A percentile compares a stretch with the other conserved stretches of the same genome.
phyloP scores from a whole-genome alignment of 2,888 invertebrate species.

The Leptodirus hochenwartii region DNA sequence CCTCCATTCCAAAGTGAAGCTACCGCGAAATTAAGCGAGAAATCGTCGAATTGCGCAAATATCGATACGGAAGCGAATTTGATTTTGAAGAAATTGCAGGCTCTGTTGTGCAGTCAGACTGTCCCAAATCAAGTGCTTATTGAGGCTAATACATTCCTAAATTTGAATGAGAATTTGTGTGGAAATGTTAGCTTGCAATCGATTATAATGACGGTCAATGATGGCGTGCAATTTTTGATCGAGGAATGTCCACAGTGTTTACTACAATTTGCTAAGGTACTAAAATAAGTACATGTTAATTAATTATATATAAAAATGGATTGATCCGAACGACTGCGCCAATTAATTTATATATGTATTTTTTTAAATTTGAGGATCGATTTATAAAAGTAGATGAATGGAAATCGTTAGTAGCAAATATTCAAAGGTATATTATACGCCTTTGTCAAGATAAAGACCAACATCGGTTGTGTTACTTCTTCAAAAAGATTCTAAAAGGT shows the following conservation, averaged over 20 bases:
- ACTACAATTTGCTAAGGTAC: slow-evolving; percentile 45
- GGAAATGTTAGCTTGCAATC: slow-evolving; percentile 34
- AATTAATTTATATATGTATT: too few relatives aligned
- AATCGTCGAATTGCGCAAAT: slow-evolving; percentile 5
- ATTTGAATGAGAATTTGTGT: slow-evolving; percentile 33
- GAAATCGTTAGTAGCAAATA: slow-evolving; percentile 25
- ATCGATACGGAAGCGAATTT: slow-evolving; percentile 19
- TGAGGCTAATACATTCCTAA: slow-evolving; percentile 42
- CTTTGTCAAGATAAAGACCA: slow-evolving; percentile 20
- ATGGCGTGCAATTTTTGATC: slow-evolving; percentile 34
- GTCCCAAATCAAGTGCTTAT: slow-evolving; percentile 31
- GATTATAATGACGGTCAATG: slow-evolving; percentile 29
- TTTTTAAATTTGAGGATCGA: slow-evolving; percentile 22
- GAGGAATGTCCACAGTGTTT: slow-evolving; percentile 41
- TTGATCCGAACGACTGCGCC: too few relatives aligned
- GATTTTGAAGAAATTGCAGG: slow-evolving; percentile 29
- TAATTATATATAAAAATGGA: too few relatives aligned
- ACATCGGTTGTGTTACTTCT: slow-evolving; percentile 22
- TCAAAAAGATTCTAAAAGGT: slow-evolving; percentile 25
- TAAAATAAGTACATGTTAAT: too few relatives aligned
- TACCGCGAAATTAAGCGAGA: slow-evolving; percentile 15
- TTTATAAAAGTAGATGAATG: slow-evolving; percentile 27
- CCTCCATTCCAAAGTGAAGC: slow-evolving; percentile 28
- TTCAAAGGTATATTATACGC: slow-evolving; percentile 25
- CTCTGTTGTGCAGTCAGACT: slow-evolving; percentile 36